Evolutionary conservation across 2,113 vertebrate genomes (phyloP).

Genomic region (Paedocypris sp.): DNA sequence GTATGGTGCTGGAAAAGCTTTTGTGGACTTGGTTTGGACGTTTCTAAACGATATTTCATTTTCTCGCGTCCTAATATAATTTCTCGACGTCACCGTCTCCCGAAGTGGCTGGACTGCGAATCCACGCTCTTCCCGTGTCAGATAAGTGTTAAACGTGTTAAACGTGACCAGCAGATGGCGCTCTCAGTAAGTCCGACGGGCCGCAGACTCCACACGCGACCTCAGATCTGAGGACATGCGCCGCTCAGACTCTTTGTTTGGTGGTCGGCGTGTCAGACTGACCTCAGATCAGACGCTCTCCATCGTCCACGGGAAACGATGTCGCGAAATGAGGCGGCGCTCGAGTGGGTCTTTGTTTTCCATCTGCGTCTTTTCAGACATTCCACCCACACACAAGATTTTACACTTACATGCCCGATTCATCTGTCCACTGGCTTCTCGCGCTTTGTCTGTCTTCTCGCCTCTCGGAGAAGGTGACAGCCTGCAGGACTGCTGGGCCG

Average conservation of each 20-base stretch:
- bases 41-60: too few species aligned
- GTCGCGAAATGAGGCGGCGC: not conserved
- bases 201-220: not conserved
- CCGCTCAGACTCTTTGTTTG: not conserved
- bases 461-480: slow-evolving; percentile 12
- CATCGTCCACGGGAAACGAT: not conserved
- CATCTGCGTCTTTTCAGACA: slow-evolving; percentile 9
- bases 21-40: too few species aligned
- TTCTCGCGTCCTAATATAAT: too few species aligned
- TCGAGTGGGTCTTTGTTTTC: slow-evolving; percentile 12
- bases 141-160: too few species aligned
- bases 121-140: too few species aligned
- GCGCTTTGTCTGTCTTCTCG: not conserved
- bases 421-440: not conserved
- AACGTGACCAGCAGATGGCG: slow-evolving; percentile 33
- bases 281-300: not conserved
- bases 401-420: not conserved
- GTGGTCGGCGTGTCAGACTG: slow-evolving; percentile 9
- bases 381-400: not conserved
- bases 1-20: too few species aligned
- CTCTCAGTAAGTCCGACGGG: slow-evolving; percentile 1
- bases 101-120: too few species aligned
- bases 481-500: not conserved
- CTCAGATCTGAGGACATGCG: not conserved
- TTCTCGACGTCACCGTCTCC: too few species aligned